Conservation (phyloP, 2,888 invertebrate species). For the Barypeithes pellucidus region DNA sequence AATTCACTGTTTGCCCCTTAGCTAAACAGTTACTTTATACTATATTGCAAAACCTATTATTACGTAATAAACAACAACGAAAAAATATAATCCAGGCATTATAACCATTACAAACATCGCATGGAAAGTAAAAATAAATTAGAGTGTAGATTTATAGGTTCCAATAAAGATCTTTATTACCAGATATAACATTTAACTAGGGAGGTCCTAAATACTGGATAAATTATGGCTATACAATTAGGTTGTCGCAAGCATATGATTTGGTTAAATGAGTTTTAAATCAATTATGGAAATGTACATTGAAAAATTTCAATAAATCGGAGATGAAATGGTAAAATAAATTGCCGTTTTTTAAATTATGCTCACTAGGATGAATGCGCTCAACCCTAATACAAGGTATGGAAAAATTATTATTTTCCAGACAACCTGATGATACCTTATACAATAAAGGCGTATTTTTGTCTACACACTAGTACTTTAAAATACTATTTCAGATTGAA, state of each 20-base stretch:
- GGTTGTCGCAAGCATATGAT: neutral
- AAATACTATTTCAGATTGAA: too few species aligned
- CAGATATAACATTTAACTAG: neutral
- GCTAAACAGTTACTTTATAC: too few species aligned
- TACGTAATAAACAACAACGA: slow-evolving; percentile 6
- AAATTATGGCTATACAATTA: neutral
- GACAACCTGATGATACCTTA: too few species aligned
- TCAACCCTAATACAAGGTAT: too few species aligned
- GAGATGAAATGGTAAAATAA: too few species aligned
- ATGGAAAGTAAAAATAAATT: slow-evolving; percentile 9
- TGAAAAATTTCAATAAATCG: too few species aligned
- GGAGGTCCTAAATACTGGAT: neutral
- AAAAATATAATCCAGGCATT: neutral
- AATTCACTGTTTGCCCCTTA: neutral
- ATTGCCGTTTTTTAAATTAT: too few species aligned
- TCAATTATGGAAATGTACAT: neutral
- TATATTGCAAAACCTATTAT: neutral
- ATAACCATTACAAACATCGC: slow-evolving; percentile 5
- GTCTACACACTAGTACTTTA: too few species aligned
- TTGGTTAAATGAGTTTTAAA: neutral
- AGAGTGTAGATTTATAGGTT: neutral
- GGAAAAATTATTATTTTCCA: too few species aligned
- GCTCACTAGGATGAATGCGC: too few species aligned
- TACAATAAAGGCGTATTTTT: too few species aligned
- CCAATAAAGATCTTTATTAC: slow-evolving; percentile 9